Evolutionary conservation across 2,888 invertebrate genomes (phyloP).

Genomic region (Aethes cnicana): DNA sequence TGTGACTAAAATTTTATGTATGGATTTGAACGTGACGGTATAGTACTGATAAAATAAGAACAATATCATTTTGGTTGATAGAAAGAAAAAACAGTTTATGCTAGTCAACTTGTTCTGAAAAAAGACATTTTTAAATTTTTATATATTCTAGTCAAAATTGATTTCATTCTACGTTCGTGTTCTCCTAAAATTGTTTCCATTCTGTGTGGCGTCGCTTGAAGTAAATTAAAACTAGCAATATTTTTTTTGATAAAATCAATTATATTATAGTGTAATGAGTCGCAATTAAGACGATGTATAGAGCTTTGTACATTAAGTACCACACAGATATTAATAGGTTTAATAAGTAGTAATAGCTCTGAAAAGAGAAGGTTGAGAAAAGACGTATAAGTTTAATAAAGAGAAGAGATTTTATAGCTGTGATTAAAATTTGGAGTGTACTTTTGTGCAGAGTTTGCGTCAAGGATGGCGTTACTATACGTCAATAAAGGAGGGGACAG

Average conservation of each 20-base stretch:
- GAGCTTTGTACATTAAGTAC: conserved; percentile 80
- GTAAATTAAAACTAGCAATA: conserved; percentile 73
- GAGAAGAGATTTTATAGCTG: conserved; percentile 79
- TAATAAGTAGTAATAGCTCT: conserved; percentile 63
- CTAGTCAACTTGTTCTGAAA: conserved; percentile 77
- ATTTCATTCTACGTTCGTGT: conserved; percentile 56
- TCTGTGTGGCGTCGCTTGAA: conserved; percentile 67
- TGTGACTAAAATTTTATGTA: conserved; percentile 55
- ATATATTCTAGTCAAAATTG: conserved; percentile 77
- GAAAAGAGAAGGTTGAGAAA: conserved; percentile 54
- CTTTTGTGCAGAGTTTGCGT: conserved; percentile 73
- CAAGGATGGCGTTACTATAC: conserved; percentile 43
- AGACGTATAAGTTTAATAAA: conserved; percentile 62
- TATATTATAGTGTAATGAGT: conserved; percentile 76
- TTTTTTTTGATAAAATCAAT: conserved; percentile 79
- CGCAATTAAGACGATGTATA: conserved; percentile 80
- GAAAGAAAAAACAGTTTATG: conserved; percentile 58
- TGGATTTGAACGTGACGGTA: conserved; percentile 52
- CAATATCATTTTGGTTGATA: conserved; percentile 50
- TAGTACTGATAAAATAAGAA: conserved; percentile 43
- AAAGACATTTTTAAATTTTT: conserved; percentile 57
- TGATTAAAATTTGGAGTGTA: conserved; percentile 73
- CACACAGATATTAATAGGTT: conserved; percentile 77
- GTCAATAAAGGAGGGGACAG: conserved; percentile 31
- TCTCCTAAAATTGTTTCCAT: conserved; percentile 47